Base-by-base conservation (phyloP, 2,113 vertebrate genomes). In the Abramis brama region DNA sequence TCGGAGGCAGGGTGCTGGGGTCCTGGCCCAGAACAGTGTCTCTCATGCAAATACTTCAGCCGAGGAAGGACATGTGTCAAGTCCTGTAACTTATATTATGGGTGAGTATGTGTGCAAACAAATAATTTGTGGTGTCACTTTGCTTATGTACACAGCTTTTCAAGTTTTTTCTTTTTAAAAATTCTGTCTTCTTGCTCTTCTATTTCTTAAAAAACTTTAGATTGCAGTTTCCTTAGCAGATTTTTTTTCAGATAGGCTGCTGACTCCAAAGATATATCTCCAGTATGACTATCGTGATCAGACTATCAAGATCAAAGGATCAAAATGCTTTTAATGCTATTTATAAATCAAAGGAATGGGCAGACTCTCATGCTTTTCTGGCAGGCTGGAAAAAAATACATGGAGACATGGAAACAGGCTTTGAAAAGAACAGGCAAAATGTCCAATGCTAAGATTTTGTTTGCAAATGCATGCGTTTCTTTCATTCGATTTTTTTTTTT, bases 1-100 rank as follows among this genome's bases (percentile, higher is more conserved):
- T 99, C 98, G 0, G 97, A 93, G 0, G 94, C 96, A 0, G 98
- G 98, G 21, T 99, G 98, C 21, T 99, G 98, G 98, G 98, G 98
- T 1, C 96, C 97, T 0, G 98, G 98, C 0, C 95, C 97, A 0
- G 96, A 98, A 88, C 98, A 99, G 89, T 99, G 98, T 89, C 94
- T 99, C 10, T 97, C 96, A 23, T 99, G 98, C 89, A 94, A 96
- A 43, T 96, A 91, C 79, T 99, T 97, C 95, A 96, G 96, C 87
- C 92, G 98, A 12, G 97, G 96, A 12, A 95, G 95, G 82, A 95
- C 93, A 79, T 99, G 98, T 77, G 95, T 99, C 0, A 95, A 97
- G 59, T 97, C 96, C 50, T 99, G 98, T 91, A 97, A 96, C 87
- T 96, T 99, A 21, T 97, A 96, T 36, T 94, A 97, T 0, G 97